Conservation (phyloP, 2,113 vertebrate species). For the Limanda limanda region DNA sequence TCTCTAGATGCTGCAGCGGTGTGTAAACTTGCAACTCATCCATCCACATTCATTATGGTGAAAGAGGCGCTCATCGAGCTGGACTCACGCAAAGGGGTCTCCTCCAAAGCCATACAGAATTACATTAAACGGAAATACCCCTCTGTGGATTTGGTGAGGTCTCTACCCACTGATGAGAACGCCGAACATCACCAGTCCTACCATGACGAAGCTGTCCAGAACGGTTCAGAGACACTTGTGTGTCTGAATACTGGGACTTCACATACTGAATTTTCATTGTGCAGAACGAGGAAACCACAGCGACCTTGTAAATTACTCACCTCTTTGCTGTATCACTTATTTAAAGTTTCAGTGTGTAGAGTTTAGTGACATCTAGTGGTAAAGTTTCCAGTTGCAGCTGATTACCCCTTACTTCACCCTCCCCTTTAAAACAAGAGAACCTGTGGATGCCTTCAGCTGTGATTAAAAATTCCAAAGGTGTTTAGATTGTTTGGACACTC, state of each 20-base stretch:
- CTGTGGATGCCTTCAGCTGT: no score
- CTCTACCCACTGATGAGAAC: no score
- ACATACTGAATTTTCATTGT: neutral
- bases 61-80: conserved; percentile 84
- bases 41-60: conserved; percentile 86
- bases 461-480: no score
- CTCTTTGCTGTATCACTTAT: no score
- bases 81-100: conserved; percentile 82
- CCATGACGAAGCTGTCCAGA: conserved; percentile 7
- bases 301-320: rapidly evolving
- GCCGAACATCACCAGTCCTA: neutral
- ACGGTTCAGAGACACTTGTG: neutral
- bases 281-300: conserved; percentile 30
- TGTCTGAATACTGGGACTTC: neutral
- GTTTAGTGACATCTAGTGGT: no score
- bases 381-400: no score
- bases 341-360: no score
- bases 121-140: conserved; percentile 87
- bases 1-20: conserved; percentile 12
- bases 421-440: no score
- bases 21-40: conserved; percentile 72
- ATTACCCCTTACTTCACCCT: no score
- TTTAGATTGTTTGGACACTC: no score
- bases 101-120: conserved; percentile 83
- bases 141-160: conserved; percentile 67